Evolutionary conservation across 2,888 invertebrate genomes (phyloP).

Genomic region (Tachina grossa): DNA sequence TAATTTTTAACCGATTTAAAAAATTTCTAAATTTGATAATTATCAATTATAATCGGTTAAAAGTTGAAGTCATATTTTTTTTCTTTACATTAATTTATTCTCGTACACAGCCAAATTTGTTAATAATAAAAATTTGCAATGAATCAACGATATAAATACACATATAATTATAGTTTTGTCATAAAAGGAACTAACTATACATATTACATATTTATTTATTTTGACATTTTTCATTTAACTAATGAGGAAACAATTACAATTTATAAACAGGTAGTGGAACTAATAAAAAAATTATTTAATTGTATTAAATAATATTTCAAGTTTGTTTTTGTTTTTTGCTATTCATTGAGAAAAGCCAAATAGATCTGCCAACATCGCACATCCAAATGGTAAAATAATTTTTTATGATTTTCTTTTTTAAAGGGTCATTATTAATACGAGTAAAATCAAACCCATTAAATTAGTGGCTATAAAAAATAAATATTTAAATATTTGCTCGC

Average conservation of each 20-base stretch:
- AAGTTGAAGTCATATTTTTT: too few relatives aligned
- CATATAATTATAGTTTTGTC: neutral
- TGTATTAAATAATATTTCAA: slow-evolving; percentile 19
- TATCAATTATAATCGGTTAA: too few relatives aligned
- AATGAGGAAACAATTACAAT: slow-evolving; percentile 59
- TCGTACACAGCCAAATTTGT: neutral
- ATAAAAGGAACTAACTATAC: slow-evolving; percentile 2
- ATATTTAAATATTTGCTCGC: neutral
- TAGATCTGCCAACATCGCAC: neutral
- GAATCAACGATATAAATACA: neutral
- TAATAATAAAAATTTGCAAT: neutral
- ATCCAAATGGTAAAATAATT: neutral
- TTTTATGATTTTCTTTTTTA: slow-evolving; percentile 15
- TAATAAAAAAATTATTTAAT: slow-evolving; percentile 27
- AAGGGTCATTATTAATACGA: neutral
- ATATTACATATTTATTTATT: neutral
- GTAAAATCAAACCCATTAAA: slow-evolving; percentile 15
- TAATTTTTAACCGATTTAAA: too few relatives aligned
- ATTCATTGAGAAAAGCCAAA: neutral
- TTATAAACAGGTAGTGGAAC: slow-evolving; percentile 42
- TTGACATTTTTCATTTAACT: neutral
- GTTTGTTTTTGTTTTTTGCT: neutral
- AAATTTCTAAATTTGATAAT: too few relatives aligned
- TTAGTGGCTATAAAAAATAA: neutral
- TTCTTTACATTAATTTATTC: too few relatives aligned